These are phyloP conservation scores for Cactoblastis cactorum DNA, from an alignment of 2,888 invertebrate species.

Conservation along the genomic window DNA sequence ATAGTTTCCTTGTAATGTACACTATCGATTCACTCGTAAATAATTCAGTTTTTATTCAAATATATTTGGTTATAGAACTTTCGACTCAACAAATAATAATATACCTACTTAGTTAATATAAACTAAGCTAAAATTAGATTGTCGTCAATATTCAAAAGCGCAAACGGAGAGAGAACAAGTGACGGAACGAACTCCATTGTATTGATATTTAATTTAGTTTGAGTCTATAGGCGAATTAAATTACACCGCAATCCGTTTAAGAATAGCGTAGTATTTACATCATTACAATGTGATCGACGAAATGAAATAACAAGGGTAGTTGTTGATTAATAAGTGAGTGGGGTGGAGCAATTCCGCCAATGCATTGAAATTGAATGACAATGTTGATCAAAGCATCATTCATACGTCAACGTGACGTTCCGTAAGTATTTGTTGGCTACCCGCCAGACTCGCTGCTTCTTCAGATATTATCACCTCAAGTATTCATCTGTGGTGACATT, in stretches of 20 bases:
- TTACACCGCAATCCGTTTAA: neutral
- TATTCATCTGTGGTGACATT: slow-evolving; percentile 22
- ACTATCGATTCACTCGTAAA: slow-evolving; percentile 34
- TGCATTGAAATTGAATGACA: slow-evolving; percentile 17
- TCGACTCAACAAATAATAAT: too few relatives aligned
- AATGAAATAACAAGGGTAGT: neutral
- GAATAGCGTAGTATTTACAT: neutral
- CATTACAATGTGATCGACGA: neutral
- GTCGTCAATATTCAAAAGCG: too few relatives aligned
- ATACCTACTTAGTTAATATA: too few relatives aligned
- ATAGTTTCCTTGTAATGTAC: slow-evolving; percentile 12
- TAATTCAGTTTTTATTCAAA: too few relatives aligned
- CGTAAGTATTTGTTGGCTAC: slow-evolving; percentile 20
- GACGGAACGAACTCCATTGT: too few relatives aligned
- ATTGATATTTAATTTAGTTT: neutral
- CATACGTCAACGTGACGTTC: slow-evolving; percentile 21
- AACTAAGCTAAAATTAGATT: too few relatives aligned
- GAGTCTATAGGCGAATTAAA: neutral
- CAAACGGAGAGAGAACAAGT: too few relatives aligned
- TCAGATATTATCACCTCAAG: slow-evolving; percentile 23
- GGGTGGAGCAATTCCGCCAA: neutral
- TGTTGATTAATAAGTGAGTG: neutral
- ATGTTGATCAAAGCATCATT: slow-evolving; percentile 22
- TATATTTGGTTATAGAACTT: too few relatives aligned
- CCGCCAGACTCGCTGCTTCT: slow-evolving; percentile 19